Base-by-base conservation (phyloP, 2,888 invertebrate genomes). In the Synergus itoensis region DNA sequence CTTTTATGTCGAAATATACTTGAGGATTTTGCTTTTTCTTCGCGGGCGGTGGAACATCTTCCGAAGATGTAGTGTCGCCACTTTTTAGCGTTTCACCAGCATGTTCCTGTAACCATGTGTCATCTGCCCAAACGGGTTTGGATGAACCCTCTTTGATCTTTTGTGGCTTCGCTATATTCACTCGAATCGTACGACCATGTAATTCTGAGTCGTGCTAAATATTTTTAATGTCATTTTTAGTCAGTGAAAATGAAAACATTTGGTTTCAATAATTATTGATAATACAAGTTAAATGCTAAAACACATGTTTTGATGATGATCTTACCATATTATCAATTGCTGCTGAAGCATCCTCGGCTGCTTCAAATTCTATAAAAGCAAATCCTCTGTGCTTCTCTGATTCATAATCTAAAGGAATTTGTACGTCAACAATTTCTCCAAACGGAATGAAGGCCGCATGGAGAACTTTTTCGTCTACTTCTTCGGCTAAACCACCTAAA, bases 401-500 rank as follows among this genome's bases (percentile, higher is more conserved):
- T 93, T 99, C 99, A 93, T 99, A 99, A 93, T 99, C 99, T 76
- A 99, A 93, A 12, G 99, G 99, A 92, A 99, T 98, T 93, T 99
- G 98, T 65, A 99, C 97, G 92, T 99, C 99, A n/a, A 98, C 96
- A 81, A 99, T 96, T 92, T 99, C 99, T 11, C 99, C 99, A 92
- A 99, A 99, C 1, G 99, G 99, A 86, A 99, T 97, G 90, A 99
- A 99, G 0, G 99, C 99, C 77, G 98, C 98, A 92, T 98, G 97
- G 53, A 99, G 93, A 40, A 98, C 95, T 93, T 99, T 98, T 89
- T 99, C 98, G 87, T 98, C 98, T 0, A 99, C 99, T 93, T 99
- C 99, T 89, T 99, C 98, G 0, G 97, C 96, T 86, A 98, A 93
- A 7, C 98, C 98, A 45, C 98, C 94, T 93, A 77, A 75, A 81